Evolutionary conservation across 2,888 invertebrate species (phyloP), one percentile per base, ranked within the genome.

Genomic region (Drosophila kuntzei): DNA sequence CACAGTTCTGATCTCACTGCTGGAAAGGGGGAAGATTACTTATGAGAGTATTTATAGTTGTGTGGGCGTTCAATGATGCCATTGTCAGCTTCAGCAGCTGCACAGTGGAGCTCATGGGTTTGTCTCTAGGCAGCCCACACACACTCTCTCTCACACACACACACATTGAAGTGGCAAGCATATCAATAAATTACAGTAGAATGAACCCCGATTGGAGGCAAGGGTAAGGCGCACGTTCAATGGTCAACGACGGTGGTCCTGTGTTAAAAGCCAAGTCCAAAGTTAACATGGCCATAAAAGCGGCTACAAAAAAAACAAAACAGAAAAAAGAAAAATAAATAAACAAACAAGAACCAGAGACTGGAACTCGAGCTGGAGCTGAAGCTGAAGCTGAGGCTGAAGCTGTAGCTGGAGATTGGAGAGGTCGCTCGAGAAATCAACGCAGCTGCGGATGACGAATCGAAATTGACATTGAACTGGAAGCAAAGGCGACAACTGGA

Each of bases 371-470:
- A 37, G 43, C 53, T 53, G 37, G 8, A 16, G 37, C 16, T 37
- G 43, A 2, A 36, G 16, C 36, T 49, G 58, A 37, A 39, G 70
- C 50, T 51, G 29, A 3, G 8, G 29, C 29, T 29, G 41, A 5
- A 29, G 14, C 39, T 51, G 14, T 36, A 2, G 36, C 37, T 50
- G 59, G 46, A 41, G 73, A 51, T 67, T 63, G 85, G 82, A 73
- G 69, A 66, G 88, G 89, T 79, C 86, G 86, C 71, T 72, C 80
- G 78, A 87, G 72, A 89, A 85, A 89, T 89, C 89, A 85, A 86
- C 88, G 90, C 90, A 90, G 90, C 90, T 90, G 90, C 87, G 88
- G 90, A 90, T 90, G 90, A 90, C 90, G 90, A 90, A 90, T 90
- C 89, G 86, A 81, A 90, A 90, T 90, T 90, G 90, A 90, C 90